Evolutionary conservation across 2,888 invertebrate genomes (phyloP), one percentile per base, ranked within the genome.

Genomic region (Hipparchia semele): DNA sequence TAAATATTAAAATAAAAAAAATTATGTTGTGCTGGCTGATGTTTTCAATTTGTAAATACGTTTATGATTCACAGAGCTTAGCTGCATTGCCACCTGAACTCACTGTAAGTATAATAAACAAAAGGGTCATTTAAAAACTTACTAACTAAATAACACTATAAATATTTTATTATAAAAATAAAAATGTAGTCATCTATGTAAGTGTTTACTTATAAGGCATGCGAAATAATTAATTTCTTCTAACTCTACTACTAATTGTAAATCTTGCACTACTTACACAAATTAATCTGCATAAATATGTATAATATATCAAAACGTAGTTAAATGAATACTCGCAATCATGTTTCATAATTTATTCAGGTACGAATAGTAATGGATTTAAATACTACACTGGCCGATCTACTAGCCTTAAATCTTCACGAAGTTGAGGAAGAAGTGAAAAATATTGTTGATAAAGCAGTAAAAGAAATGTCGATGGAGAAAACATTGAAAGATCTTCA

Each of bases 401-500:
- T 99, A 39, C 93, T 99, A 77, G 97, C 97, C 6, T 91, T 99
- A 66, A 99, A 99, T 90, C 95, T 99, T 9, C 99, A 99, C 88
- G 98, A 99, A 89, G 99, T 98, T 88, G 99, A 99, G 89, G 99
- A 99, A 87, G 99, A 99, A 89, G 99, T 98, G 0, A 98, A 98
- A 84, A 98, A 98, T 87, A 99, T 99, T 81, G 99, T 99, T 8
- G 99, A 99, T 88, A 99, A 99, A 92, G 99, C 99, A 0, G 98
- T 99, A 0, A 99, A 99, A 91, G 99, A 99, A 94, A 98, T 99
- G 98, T 98, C 98, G 2, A 99, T 99, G 99, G 99, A 99, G 89
- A 99, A 99, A 87, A 97, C 97, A 71, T 94, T 99, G 68, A 96
- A 97, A 79, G 99, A 99, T 83, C 90, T 99, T 73, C 96, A 99